Evolutionary conservation across 2,888 invertebrate species (phyloP), one percentile per base, ranked within the genome.

Genomic region (Drosophila demipolita): DNA sequence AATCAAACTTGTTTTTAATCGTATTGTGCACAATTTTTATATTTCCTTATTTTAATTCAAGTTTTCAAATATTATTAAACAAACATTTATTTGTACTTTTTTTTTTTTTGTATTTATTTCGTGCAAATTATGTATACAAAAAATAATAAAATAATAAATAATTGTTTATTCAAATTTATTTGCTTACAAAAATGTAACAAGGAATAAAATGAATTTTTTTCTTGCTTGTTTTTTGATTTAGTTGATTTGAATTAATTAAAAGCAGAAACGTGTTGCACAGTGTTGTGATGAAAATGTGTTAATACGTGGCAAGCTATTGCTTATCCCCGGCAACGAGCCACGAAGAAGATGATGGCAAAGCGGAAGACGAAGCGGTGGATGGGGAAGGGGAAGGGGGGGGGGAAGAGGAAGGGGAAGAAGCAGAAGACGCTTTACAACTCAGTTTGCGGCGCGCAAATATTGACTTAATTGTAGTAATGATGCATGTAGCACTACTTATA

Each of bases 261-360:
- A 45, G 29, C 57, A 15, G 60, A 32, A 11, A 8, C 23, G 23
- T 71, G 69, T 60, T 71, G 68, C 29, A 17, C 50, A 78, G 82
- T 80, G 80, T 80, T 68, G 64, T 59, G 50, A 66, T 78, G 72
- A 66, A 67, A 79, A 82, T 85, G 83, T 84, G 87, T 78, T 84
- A 84, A 87, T 85, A 73, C 76, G 53, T 53, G 62, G 63, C 35
- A 54, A 53, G 54, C 81, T 42, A 45, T 50, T 60, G 49, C 77
- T 68, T 68, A 63, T 64, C 69, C 70, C 35, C 35, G 60, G 59
- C 33, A 23, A 48, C 29, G 29, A 29, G 29, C 45, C 23, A 23
- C 45, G 8, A 23, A 45, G 45, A 45, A 15, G 45, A 45, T 7
- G 45, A 23, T 4, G 3, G 6, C 29, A 29, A 23, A 0, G 20